Percentiles rank a stretch among this genome's conserved stretches.
Conservation (phyloP, 2,888 invertebrate species). For the Ophion costatus region DNA sequence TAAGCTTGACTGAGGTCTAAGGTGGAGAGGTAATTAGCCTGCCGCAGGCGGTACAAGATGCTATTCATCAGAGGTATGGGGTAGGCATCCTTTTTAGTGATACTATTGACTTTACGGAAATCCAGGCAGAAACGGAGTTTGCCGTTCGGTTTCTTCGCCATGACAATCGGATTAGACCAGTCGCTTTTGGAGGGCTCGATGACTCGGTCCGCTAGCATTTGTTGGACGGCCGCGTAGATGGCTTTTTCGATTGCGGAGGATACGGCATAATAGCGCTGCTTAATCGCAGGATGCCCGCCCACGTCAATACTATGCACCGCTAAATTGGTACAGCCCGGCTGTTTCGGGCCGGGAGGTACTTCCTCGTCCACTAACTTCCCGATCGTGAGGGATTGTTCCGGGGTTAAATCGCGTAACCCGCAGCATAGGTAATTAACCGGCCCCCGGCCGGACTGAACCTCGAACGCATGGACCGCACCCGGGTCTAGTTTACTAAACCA, state of each 20-base stretch:
- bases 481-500: slow-evolving; percentile 19
- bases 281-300: neutral
- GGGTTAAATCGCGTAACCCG: neutral
- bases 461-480: neutral
- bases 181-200: slow-evolving; percentile 25
- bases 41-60: neutral
- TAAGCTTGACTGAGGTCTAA: slow-evolving; percentile 74
- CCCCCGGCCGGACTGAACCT: neutral
- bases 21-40: slow-evolving; percentile 67
- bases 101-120: slow-evolving; percentile 63
- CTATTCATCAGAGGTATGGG: slow-evolving; percentile 9
- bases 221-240: too few relatives aligned
- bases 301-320: slow-evolving; percentile 2
- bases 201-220: slow-evolving; percentile 24
- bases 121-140: slow-evolving; percentile 24
- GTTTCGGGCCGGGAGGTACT: neutral
- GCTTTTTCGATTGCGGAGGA: too few relatives aligned
- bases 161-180: slow-evolving; percentile 41
- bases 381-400: neutral
- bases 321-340: neutral
- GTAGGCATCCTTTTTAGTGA: slow-evolving; percentile 18
- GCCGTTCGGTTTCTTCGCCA: slow-evolving; percentile 28
- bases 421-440: neutral
- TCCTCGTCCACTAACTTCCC: neutral
- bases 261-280: too few relatives aligned